Conservation (phyloP, 2,888 invertebrate species). For the Cephonodes hylas region DNA sequence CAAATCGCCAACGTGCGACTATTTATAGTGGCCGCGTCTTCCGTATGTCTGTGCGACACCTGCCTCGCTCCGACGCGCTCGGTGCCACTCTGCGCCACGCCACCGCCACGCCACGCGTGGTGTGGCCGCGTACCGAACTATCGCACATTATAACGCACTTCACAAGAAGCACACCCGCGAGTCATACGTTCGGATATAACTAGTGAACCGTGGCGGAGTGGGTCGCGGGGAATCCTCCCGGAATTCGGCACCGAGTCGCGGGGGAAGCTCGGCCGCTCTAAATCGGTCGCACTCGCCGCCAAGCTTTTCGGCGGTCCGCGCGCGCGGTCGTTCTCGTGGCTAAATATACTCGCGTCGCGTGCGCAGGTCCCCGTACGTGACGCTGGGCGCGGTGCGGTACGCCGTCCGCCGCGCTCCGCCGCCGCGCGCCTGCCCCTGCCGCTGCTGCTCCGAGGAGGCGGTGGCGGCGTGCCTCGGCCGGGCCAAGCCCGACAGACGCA, state of each 20-base stretch:
- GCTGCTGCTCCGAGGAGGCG: conserved; percentile 80
- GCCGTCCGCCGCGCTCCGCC: conserved; percentile 84
- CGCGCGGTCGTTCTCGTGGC: conserved; percentile 39
- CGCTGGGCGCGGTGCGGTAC: conserved; percentile 86
- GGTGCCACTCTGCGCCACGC: conserved; percentile 37
- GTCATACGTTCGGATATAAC: conserved; percentile 64
- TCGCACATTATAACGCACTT: conserved; percentile 41
- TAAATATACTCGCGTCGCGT: conserved; percentile 52
- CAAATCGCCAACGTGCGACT: conserved; percentile 68
- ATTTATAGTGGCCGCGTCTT: conserved; percentile 72
- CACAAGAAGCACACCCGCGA: conserved; percentile 45
- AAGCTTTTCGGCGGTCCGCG: conserved; percentile 66
- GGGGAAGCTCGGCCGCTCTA: conserved; percentile 70
- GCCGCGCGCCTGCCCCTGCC: conserved; percentile 80
- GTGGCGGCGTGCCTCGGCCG: conserved; percentile 78
- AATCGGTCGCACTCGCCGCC: conserved; percentile 75
- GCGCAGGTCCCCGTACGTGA: conserved; percentile 82
- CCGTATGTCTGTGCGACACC: conserved; percentile 75
- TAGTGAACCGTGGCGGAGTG: conserved; percentile 58
- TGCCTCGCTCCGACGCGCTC: conserved; percentile 47
- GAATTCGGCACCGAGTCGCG: conserved; percentile 67
- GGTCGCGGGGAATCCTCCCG: conserved; percentile 77
- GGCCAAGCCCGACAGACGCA: conserved; percentile 82
- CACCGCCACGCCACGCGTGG: conserved; percentile 18
- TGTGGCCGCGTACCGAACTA: conserved; percentile 13